phyloP scores from a whole-genome alignment of 1,140 invertebrate genomes.

The Drosophila persimilis region DNA sequence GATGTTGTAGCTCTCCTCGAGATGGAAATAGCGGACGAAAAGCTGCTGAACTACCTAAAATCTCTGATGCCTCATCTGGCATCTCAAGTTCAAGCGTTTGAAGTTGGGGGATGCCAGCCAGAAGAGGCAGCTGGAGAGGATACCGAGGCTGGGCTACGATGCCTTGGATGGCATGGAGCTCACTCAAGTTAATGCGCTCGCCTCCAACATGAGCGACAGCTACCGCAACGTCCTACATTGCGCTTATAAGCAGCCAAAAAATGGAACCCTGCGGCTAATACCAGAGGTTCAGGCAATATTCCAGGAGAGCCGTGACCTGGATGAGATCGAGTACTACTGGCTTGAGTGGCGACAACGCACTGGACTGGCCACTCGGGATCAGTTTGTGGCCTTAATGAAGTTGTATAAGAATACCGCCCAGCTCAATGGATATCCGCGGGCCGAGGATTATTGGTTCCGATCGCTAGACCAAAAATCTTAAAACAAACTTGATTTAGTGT shows the following conservation, averaged over 20 bases:
- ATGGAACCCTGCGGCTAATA: slow-evolving; percentile 63
- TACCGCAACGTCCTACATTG: slow-evolving; percentile 62
- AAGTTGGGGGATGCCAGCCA: slow-evolving; percentile 40
- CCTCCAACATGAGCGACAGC: slow-evolving; percentile 67
- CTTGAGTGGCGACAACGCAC: slow-evolving; percentile 66
- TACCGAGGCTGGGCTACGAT: slow-evolving; percentile 60
- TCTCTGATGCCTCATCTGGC: slow-evolving; percentile 17
- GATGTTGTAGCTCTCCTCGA: slow-evolving; percentile 54
- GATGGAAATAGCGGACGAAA: slow-evolving; percentile 56
- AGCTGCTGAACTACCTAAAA: slow-evolving; percentile 51
- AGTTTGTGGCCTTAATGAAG: slow-evolving; percentile 69
- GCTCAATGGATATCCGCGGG: slow-evolving; percentile 57
- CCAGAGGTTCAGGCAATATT: slow-evolving; percentile 67
- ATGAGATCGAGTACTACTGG: slow-evolving; percentile 79
- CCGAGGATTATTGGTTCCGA: slow-evolving; percentile 74
- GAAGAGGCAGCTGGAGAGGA: slow-evolving; percentile 39
- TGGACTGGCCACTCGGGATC: slow-evolving; percentile 42
- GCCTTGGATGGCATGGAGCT: slow-evolving; percentile 36
- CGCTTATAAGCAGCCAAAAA: slow-evolving; percentile 51
- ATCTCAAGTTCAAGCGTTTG: slow-evolving; percentile 53
- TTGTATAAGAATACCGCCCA: slow-evolving; percentile 69
- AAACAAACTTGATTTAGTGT: no score
- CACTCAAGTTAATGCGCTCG: slow-evolving; percentile 41
- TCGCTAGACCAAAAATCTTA: slow-evolving; percentile 16
- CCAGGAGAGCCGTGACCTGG: slow-evolving; percentile 50